Conservation (phyloP, 2,113 vertebrate species). For the Cryptoleucopteryx plumbea region DNA sequence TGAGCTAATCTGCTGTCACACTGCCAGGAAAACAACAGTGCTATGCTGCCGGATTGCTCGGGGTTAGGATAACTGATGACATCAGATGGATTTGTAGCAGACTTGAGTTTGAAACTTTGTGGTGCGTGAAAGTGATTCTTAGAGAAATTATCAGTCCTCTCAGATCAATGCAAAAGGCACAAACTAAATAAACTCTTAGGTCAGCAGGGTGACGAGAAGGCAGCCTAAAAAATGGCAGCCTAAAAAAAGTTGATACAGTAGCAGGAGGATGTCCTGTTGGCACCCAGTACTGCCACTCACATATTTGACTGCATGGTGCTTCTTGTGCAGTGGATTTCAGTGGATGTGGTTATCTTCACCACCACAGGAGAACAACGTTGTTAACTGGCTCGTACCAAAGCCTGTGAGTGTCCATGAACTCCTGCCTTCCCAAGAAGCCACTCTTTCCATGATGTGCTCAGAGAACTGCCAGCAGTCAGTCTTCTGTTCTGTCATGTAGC, state of each 20-base stretch:
- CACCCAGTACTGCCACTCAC: not conserved
- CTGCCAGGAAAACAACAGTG: conserved; percentile 42
- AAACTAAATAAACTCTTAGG: not conserved
- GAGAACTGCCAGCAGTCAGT: not conserved
- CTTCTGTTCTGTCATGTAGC: not conserved
- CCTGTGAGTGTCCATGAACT: not conserved
- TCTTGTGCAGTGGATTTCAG: not conserved
- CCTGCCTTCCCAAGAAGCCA: not conserved
- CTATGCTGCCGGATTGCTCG: not conserved
- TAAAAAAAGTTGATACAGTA: not conserved
- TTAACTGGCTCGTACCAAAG: not conserved
- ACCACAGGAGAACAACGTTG: not conserved
- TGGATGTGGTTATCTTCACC: not conserved
- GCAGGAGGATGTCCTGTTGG: not conserved
- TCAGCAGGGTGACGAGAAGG: not conserved
- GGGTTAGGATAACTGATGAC: conserved; percentile 55
- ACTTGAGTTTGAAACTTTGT: not conserved
- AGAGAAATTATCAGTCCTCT: not conserved
- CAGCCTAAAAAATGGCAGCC: not conserved
- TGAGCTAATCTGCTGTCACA: conserved; percentile 40
- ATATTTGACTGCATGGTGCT: not conserved
- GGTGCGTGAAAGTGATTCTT: not conserved
- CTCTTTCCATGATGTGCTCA: not conserved
- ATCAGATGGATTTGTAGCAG: conserved; percentile 2
- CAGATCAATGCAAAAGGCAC: not conserved